phyloP scores from a whole-genome alignment of 2,888 invertebrate species.

The Drosophila hamatofila region DNA sequence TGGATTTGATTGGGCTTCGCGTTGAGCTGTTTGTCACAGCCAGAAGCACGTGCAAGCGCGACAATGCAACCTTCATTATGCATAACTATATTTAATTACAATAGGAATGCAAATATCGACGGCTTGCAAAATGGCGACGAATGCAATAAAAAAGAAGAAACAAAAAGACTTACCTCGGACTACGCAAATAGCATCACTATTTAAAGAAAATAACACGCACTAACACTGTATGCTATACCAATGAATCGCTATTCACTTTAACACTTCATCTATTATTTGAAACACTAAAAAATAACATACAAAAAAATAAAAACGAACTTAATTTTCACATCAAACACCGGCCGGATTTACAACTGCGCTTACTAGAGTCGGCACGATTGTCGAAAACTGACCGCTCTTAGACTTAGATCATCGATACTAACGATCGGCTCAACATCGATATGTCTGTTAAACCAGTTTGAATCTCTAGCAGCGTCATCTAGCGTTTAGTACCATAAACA shows the following conservation, averaged over 20 bases:
- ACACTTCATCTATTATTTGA: neutral
- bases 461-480: constrained; percentile 5
- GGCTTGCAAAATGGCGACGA: neutral
- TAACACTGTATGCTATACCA: neutral
- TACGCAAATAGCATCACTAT: neutral
- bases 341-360: neutral
- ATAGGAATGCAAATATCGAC: no score
- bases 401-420: neutral
- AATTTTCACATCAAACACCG: neutral
- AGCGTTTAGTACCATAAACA: neutral
- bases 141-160: neutral
- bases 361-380: neutral
- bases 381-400: neutral
- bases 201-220: neutral
- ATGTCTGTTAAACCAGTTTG: neutral
- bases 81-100: constrained; percentile 1
- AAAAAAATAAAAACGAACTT: neutral
- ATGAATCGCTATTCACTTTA: neutral
- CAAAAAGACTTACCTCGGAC: neutral
- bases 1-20: neutral
- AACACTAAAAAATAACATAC: neutral
- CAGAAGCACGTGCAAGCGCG: constrained; percentile 49
- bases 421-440: constrained; percentile 11
- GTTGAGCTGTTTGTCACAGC: constrained; percentile 33
- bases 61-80: constrained; percentile 19